Base-by-base conservation (phyloP, 2,113 vertebrate genomes). In the Phrynosoma blainvillii region DNA sequence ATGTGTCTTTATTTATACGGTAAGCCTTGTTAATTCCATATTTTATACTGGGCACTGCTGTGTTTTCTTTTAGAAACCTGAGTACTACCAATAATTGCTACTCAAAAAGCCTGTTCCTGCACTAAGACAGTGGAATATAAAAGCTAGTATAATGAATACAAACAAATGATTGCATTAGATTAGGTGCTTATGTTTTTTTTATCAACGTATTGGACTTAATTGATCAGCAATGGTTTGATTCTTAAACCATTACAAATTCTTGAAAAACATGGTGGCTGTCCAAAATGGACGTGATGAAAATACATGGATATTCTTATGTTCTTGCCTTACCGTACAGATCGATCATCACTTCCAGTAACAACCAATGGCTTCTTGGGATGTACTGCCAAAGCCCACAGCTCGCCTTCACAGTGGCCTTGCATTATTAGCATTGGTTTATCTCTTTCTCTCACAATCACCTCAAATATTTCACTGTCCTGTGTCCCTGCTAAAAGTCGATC, bases 381-480 rank as follows among this genome's bases (percentile, higher is more conserved):
- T 52, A 99, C 94, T 1, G 98, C 98, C 78, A 99, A 95, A 0
- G 98, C 98, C 99, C 99, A 99, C 85, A 99, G 98, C 93, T 99
- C 98, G 0, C 98, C 99, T 94, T 99, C 99, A 0, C 98, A 98
- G 94, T 99, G 99, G 68, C 98, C 98, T 94, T 99, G 98, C 96
- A 99, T 98, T 90, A 99, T 97, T 42, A 99, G 93, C 94, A 99
- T 96, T 0, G 98, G 98, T 87, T 99, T 99, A 94, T 99, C 98
- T 78, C 98, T 95, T 84, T 99, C 99, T 62, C 98, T 95, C 21
- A 99, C 98, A 68, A 99, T 98, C 93, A 99, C 98, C 96, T 99
- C 99, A 42, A 99, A 99, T 95, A 99, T 99, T 96, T 99, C 99
- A 11, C 99, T 98, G 97, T 99, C 99, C 93, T 99, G 99, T 0